Percentiles rank a stretch among this genome's conserved stretches.
Evolutionary conservation across 2,797 vertebrate species (phyloP).

Genomic region (Pygocentrus nattereri): DNA sequence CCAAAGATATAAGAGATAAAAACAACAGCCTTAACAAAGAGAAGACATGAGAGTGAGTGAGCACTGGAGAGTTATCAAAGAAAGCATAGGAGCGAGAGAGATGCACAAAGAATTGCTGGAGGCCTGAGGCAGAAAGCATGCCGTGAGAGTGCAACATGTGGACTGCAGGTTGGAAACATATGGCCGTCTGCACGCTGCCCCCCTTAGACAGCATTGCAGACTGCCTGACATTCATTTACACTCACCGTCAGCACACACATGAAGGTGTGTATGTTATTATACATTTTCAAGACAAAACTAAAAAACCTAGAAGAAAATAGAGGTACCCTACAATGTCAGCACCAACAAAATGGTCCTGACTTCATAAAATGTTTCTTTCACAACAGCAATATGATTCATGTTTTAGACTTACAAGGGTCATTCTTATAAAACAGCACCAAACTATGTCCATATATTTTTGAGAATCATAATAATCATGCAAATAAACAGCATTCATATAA

Average conservation of each 20-base stretch:
- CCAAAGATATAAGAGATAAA: not conserved
- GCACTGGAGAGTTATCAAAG: not conserved
- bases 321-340: too few relatives aligned
- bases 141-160: slow-evolving; percentile 34
- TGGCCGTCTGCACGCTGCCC: slow-evolving; percentile 3
- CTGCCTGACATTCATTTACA: slow-evolving; percentile 39
- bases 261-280: not conserved
- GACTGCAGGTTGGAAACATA: slow-evolving; percentile 31
- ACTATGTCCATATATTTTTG: too few relatives aligned
- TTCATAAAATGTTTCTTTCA: too few relatives aligned
- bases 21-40: not conserved
- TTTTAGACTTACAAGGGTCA: too few relatives aligned
- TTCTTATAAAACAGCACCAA: too few relatives aligned
- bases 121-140: slow-evolving; percentile 10
- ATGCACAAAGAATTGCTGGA: slow-evolving; percentile 21
- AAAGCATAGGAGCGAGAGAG: slow-evolving; percentile 2
- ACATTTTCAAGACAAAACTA: not conserved
- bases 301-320: too few relatives aligned
- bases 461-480: too few relatives aligned
- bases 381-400: too few relatives aligned
- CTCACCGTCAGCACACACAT: slow-evolving; percentile 17
- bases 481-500: too few relatives aligned
- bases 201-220: slow-evolving; percentile 18
- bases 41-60: not conserved
- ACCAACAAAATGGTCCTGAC: too few relatives aligned